Evolutionary conservation across 2,797 vertebrate genomes (phyloP).

Genomic region (Neosilurus hyrtlii): DNA sequence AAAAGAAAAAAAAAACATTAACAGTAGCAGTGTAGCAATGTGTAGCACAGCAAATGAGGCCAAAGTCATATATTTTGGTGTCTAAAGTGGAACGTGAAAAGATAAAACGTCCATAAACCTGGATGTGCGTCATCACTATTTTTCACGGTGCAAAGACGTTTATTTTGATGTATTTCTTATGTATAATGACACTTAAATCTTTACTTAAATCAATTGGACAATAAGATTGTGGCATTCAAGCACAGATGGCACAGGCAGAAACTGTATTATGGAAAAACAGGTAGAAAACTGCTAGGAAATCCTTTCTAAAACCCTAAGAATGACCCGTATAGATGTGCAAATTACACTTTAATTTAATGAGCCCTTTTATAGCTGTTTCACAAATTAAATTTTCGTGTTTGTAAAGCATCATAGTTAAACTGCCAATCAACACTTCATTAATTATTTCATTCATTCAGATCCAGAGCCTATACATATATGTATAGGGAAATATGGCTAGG

Average conservation of each 20-base stretch:
- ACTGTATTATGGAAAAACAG: constrained; percentile 32
- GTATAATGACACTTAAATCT: constrained; percentile 48
- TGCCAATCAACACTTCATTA: too few species aligned
- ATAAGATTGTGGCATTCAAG: constrained; percentile 44
- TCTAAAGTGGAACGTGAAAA: constrained; percentile 14
- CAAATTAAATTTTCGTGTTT: background rate
- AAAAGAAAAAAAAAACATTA: constrained; percentile 33
- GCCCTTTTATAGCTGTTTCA: background rate
- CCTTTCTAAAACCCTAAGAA: constrained; percentile 16
- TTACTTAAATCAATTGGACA: constrained; percentile 50
- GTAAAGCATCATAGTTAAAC: constrained; percentile 8
- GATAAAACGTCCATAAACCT: background rate
- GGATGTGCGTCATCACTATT: constrained; percentile 26
- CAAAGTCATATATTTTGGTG: constrained; percentile 28
- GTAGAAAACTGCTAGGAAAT: constrained; percentile 27
- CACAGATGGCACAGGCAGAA: constrained; percentile 28
- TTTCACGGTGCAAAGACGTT: constrained; percentile 29
- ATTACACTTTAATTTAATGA: constrained; percentile 17
- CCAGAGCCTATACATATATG: background rate
- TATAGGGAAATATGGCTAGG: background rate
- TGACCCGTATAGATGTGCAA: constrained; percentile 3
- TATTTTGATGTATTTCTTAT: constrained; percentile 46
- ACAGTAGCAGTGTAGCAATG: background rate
- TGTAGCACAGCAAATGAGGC: background rate
- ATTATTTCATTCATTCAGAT: background rate